Percentiles rank a stretch among this genome's conserved stretches.
phyloP scores from a whole-genome alignment of 1,140 invertebrate genomes.

The Coboldia fuscipes region DNA sequence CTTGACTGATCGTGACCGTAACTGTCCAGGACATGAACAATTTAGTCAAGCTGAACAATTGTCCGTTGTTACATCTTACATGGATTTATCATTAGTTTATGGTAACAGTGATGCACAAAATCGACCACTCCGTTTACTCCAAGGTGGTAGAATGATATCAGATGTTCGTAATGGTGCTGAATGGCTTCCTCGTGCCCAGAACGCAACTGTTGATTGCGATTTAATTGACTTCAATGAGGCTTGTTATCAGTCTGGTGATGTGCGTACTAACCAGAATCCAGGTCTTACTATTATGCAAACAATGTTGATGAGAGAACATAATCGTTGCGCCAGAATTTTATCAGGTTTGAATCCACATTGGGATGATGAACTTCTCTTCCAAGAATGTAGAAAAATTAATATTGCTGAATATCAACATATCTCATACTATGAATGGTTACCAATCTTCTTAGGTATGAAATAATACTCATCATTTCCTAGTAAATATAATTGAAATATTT shows the following conservation, averaged over 20 bases:
- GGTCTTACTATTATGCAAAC: constrained; percentile 64
- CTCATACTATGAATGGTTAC: constrained; percentile 68
- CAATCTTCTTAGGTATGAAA: constrained; percentile 44
- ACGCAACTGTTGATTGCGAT: constrained; percentile 39
- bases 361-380: constrained; percentile 67
- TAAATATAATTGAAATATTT: no score
- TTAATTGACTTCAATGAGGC: constrained; percentile 30
- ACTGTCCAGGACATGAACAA: constrained; percentile 31
- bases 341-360: constrained; percentile 63
- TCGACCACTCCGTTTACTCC: constrained; percentile 34
- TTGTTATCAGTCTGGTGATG: constrained; percentile 57
- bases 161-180: constrained; percentile 37
- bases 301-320: constrained; percentile 72
- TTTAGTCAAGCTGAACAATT: constrained; percentile 55
- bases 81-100: constrained; percentile 72
- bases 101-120: constrained; percentile 45
- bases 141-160: constrained; percentile 38
- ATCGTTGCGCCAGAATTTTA: constrained; percentile 56
- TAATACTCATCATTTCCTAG: background rate
- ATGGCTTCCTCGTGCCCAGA: constrained; percentile 42
- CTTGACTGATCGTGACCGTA: constrained; percentile 40
- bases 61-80: constrained; percentile 56
- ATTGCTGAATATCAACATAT: constrained; percentile 68
- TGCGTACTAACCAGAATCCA: constrained; percentile 69
- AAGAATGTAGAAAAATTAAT: constrained; percentile 62